phyloP scores from a whole-genome alignment of 30 jellyfish, hydroid and myxozoan species.

The Aurelia aurita complex sp. Pacific region DNA sequence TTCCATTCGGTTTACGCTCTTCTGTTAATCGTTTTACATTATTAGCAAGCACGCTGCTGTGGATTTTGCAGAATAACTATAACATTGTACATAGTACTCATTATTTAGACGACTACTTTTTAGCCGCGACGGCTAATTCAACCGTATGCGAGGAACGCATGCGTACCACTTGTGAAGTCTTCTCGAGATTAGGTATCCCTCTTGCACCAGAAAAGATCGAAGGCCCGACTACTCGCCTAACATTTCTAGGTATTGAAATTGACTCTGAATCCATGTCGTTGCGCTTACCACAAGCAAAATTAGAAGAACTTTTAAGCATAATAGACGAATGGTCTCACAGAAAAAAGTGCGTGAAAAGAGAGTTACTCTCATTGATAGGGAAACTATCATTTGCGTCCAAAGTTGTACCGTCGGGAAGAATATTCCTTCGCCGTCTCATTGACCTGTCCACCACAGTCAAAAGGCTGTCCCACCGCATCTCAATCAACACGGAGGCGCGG shows the following conservation, averaged over 20 bases:
- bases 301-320: background rate
- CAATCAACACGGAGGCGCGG: no score
- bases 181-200: background rate
- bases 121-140: conserved; percentile 16
- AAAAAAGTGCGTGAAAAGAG: conserved; percentile 8
- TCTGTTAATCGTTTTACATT: background rate
- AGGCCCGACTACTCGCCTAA: background rate
- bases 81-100: background rate
- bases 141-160: background rate
- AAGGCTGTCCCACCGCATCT: no score
- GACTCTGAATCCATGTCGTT: background rate
- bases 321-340: background rate
- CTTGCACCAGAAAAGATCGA: background rate
- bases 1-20: conserved; percentile 38
- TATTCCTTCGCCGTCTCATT: no score
- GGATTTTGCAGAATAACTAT: background rate
- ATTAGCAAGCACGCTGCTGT: background rate
- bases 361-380: conserved; percentile 11
- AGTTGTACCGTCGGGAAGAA: conserved; percentile 17
- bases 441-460: no score
- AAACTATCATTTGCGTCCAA: conserved; percentile 20
- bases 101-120: conserved; percentile 37
- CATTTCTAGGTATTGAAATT: conserved; percentile 1
- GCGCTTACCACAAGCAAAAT: background rate
- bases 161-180: background rate